A percentile compares a stretch with the other conserved stretches of the same genome.
These are phyloP conservation scores for Condylura cristata DNA, from an alignment of 2,113 vertebrate species.

Conservation along the genomic window DNA sequence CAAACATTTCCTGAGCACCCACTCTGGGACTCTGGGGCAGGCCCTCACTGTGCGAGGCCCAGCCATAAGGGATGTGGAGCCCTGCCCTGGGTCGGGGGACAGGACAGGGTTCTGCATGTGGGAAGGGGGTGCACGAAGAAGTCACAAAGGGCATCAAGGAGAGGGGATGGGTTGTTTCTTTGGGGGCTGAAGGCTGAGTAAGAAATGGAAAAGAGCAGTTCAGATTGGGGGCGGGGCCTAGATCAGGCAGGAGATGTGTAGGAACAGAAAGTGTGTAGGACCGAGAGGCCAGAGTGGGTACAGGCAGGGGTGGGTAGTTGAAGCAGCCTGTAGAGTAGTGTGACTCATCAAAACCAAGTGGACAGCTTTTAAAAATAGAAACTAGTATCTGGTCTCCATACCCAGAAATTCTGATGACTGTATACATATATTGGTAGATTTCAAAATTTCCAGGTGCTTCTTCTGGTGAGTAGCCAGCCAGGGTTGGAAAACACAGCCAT, in stretches of 20 bases:
- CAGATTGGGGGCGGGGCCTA: no score
- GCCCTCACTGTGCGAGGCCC: neutral
- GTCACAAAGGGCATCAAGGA: neutral
- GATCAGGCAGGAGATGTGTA: accelerated
- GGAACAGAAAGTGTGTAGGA: neutral
- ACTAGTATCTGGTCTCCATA: neutral
- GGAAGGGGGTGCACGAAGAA: neutral
- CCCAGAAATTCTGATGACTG: neutral
- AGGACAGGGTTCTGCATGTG: neutral
- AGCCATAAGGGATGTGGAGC: neutral
- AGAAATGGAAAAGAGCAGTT: neutral
- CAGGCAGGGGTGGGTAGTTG: accelerated
- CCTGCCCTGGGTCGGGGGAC: neutral
- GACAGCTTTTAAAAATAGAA: neutral
- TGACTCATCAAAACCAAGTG: neutral
- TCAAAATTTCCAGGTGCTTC: neutral
- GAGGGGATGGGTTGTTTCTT: neutral
- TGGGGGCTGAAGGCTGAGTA: neutral
- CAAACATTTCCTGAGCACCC: neutral
- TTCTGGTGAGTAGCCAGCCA: neutral
- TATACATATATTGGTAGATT: neutral
- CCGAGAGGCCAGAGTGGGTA: neutral
- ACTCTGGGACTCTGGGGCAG: neutral
- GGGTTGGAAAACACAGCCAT: neutral
- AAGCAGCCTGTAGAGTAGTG: neutral